Percentiles rank a stretch among this genome's conserved stretches.
Evolutionary conservation across 2,113 vertebrate species (phyloP).

Genomic region (Megaleporinus macrocephalus): DNA sequence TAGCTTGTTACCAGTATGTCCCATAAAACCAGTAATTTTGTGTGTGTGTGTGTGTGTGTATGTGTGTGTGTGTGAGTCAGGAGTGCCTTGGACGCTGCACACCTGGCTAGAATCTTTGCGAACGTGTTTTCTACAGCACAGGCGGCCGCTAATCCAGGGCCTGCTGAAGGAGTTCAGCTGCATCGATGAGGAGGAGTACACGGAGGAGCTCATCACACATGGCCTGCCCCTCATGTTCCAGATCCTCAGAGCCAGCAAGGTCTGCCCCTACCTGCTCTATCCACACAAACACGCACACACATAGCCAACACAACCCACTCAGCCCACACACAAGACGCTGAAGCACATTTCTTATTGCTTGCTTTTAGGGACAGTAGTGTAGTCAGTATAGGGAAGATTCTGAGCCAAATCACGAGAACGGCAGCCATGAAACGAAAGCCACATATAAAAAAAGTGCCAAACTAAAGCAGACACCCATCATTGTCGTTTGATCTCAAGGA

Average conservation of each 20-base stretch:
- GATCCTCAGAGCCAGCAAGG: slow-evolving; percentile 97
- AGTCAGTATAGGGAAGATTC: neutral
- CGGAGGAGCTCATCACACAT: slow-evolving; percentile 90
- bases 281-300: slow-evolving; percentile 2
- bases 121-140: slow-evolving; percentile 91
- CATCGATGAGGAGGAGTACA: slow-evolving; percentile 96
- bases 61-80: slow-evolving; percentile 63
- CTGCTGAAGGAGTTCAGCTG: slow-evolving; percentile 95
- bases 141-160: slow-evolving; percentile 92
- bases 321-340: slow-evolving; percentile 28
- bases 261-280: slow-evolving; percentile 56
- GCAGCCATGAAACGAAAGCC: no score
- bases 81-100: slow-evolving; percentile 95
- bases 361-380: slow-evolving; percentile 6
- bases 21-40: neutral
- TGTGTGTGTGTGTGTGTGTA: neutral
- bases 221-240: slow-evolving; percentile 96
- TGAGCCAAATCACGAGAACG: no score
- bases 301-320: slow-evolving; percentile 28
- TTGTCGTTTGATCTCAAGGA: no score
- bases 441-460: no score
- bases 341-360: slow-evolving; percentile 25
- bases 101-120: slow-evolving; percentile 94
- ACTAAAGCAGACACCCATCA: neutral
- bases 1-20: neutral